A percentile compares a stretch with the other conserved stretches of the same genome.
These are phyloP conservation scores for Phoenicopterus ruber DNA, from an alignment of 2,113 vertebrate genomes.

Conservation along the genomic window DNA sequence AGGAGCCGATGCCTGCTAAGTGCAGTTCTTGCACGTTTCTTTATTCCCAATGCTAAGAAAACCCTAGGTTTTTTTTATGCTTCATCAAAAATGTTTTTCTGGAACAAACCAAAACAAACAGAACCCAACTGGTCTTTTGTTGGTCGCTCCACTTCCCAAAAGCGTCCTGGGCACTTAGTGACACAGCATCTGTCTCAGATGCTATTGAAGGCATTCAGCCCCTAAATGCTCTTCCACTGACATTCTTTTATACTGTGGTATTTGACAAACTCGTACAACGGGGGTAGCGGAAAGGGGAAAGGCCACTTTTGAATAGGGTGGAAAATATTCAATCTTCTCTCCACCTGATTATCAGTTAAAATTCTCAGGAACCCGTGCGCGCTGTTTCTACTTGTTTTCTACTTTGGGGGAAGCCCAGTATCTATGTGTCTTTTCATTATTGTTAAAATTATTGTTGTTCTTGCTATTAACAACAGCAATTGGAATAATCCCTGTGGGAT, in stretches of 20 bases:
- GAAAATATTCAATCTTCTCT: slow-evolving; percentile 34
- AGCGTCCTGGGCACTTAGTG: not conserved
- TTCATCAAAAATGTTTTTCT: slow-evolving; percentile 43
- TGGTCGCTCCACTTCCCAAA: not conserved
- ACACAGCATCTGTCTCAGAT: slow-evolving; percentile 24
- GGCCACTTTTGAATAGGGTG: not conserved
- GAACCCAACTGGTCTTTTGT: not conserved
- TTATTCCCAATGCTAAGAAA: not conserved
- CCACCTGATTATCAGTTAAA: not conserved
- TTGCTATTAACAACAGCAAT: not conserved
- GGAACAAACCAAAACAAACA: slow-evolving; percentile 55
- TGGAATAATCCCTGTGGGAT: not conserved
- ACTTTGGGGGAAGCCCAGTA: not conserved
- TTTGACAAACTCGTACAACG: slow-evolving; percentile 29
- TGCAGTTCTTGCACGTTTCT: not conserved
- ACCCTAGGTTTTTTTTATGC: not conserved
- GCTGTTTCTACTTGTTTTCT: not conserved
- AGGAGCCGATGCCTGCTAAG: not conserved
- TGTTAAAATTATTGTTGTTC: not conserved
- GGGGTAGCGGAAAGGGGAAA: not conserved
- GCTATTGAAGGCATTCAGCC: slow-evolving; percentile 18
- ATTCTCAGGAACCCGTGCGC: not conserved
- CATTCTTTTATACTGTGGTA: slow-evolving; percentile 28
- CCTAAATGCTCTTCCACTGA: not conserved
- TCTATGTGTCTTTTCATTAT: not conserved